A percentile compares a stretch with the other conserved stretches of the same genome.
These are phyloP conservation scores for Monomorium pharaonis DNA, from an alignment of 1,140 invertebrate species.

Conservation along the genomic window DNA sequence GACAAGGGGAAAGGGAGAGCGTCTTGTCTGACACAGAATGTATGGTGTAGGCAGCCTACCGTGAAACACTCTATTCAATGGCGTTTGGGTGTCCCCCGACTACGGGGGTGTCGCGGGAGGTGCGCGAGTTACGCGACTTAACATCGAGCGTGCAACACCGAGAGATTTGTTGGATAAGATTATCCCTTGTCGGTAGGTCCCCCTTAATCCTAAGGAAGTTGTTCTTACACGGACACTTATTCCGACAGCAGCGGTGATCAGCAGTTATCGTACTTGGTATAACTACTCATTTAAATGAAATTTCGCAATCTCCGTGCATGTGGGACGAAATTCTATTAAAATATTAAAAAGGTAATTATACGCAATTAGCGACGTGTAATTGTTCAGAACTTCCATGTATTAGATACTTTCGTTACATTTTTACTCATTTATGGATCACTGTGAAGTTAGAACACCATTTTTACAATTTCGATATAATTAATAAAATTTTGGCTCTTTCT, in stretches of 20 bases:
- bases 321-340: neutral
- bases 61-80: constrained; percentile 81
- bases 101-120: constrained; percentile 56
- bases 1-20: neutral
- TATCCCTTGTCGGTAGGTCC: constrained; percentile 19
- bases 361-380: no score
- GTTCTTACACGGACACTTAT: constrained; percentile 29
- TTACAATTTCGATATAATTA: no score
- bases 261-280: neutral
- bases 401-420: neutral
- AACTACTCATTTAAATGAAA: neutral
- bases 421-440: no score
- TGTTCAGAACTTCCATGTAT: neutral
- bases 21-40: constrained; percentile 74
- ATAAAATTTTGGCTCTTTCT: no score
- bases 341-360: neutral
- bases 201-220: constrained; percentile 50
- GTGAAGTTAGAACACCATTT: no score
- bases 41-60: constrained; percentile 76
- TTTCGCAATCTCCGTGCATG: neutral
- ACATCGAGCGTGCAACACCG: constrained; percentile 58
- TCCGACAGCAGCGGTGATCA: constrained; percentile 46
- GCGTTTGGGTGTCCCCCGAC: constrained; percentile 73
- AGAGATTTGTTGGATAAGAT: constrained; percentile 61
- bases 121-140: constrained; percentile 68